Evolutionary conservation across 2,113 vertebrate species (phyloP).

Genomic region (Etheostoma spectabile): DNA sequence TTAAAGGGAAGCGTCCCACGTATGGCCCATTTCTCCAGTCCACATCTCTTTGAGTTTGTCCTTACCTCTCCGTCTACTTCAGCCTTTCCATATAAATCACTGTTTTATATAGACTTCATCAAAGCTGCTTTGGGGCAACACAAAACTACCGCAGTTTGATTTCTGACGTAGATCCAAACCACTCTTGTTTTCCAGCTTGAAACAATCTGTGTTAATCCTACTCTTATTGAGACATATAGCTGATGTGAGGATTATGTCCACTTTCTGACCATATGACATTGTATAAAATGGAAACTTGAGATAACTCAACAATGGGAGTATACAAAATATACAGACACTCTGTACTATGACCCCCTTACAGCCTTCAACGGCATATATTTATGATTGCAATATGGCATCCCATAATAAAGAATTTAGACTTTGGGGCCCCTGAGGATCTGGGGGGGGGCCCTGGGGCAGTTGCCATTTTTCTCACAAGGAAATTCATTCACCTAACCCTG

Average conservation of each 20-base stretch:
- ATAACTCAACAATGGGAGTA: background rate
- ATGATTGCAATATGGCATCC: background rate
- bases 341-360: background rate
- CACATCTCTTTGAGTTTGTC: constrained; percentile 50
- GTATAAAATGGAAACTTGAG: constrained; percentile 3
- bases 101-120: constrained; percentile 50
- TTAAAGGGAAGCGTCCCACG: constrained; percentile 44
- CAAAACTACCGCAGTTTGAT: constrained; percentile 43
- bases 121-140: constrained; percentile 41
- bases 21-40: constrained; percentile 16
- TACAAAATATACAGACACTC: background rate
- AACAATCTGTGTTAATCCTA: constrained; percentile 50
- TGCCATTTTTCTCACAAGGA: background rate
- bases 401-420: background rate
- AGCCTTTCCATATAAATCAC: constrained; percentile 45
- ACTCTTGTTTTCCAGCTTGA: constrained; percentile 45
- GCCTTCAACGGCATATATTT: background rate
- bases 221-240: constrained; percentile 14
- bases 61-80: constrained; percentile 22
- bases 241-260: constrained; percentile 30
- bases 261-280: constrained; percentile 36
- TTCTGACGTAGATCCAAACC: constrained; percentile 53
- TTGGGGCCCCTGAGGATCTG: background rate
- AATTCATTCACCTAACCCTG: background rate
- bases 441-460: background rate